phyloP scores from a whole-genome alignment of 1,140 invertebrate species.

The Leucophenga varia region DNA sequence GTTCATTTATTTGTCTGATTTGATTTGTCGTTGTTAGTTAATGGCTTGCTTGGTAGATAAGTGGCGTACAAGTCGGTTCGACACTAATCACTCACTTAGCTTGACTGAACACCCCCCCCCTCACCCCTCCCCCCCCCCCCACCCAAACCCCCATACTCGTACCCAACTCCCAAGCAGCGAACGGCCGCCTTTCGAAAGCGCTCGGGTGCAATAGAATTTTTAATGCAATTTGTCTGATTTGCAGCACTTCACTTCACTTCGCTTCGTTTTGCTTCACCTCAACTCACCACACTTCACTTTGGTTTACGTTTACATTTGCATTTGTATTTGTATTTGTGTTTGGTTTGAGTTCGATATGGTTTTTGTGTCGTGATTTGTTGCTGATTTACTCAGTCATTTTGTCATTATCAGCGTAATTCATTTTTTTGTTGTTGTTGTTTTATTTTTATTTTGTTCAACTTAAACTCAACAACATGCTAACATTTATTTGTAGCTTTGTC shows the following conservation, averaged over 20 bases:
- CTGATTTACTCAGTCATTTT: constrained; percentile 51
- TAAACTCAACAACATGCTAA: constrained; percentile 3
- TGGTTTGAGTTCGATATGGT: constrained; percentile 1
- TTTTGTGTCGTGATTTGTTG: constrained; percentile 49
- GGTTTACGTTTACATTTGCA: no score
- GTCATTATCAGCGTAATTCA: constrained; percentile 23
- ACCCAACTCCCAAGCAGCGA: no score
- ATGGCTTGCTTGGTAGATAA: no score
- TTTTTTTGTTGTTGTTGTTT: constrained; percentile 10
- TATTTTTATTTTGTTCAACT: constrained; percentile 3
- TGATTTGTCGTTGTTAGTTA: constrained; percentile 33
- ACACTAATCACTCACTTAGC: constrained; percentile 52
- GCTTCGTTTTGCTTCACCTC: no score
- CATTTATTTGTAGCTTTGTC: constrained; percentile 1
- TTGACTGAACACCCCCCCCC: no score
- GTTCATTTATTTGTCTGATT: no score
- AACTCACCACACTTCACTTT: no score
- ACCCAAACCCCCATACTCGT: no score
- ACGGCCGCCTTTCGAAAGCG: no score
- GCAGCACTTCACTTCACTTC: no score
- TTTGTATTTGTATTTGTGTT: no score
- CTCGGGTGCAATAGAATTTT: constrained; percentile 51
- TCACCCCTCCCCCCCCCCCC: no score
- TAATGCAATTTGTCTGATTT: constrained; percentile 55
- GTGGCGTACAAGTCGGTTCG: constrained; percentile 27